Evolutionary conservation across 2,113 vertebrate genomes (phyloP).

Genomic region (Petrocephalus microphthalmus): DNA sequence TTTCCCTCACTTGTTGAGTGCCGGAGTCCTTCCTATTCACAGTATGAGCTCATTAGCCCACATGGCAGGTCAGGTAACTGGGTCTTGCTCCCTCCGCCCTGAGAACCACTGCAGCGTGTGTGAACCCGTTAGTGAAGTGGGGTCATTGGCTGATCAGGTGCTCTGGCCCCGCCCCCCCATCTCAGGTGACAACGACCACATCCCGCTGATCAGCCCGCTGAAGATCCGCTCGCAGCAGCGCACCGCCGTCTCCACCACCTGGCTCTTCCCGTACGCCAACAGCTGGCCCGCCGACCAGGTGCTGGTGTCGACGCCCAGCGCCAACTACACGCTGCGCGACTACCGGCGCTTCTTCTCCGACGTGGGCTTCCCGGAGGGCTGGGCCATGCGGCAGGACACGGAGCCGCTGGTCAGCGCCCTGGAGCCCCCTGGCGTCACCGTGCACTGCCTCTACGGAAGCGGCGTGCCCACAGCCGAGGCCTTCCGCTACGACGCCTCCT

Average conservation of each 20-base stretch:
- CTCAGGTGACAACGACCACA: conserved; percentile 88
- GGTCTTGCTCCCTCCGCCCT: no score
- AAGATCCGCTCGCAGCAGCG: conserved; percentile 91
- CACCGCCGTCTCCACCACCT: conserved; percentile 80
- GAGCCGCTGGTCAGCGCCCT: conserved; percentile 67
- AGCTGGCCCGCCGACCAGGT: conserved; percentile 77
- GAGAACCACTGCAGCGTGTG: not conserved
- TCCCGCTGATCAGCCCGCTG: conserved; percentile 81
- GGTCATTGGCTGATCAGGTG: not conserved
- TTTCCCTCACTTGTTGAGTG: not conserved
- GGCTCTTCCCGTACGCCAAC: conserved; percentile 84
- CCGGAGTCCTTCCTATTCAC: not conserved
- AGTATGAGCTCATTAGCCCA: not conserved
- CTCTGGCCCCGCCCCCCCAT: not conserved
- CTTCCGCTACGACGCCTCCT: conserved; percentile 75
- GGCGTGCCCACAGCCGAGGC: conserved; percentile 70
- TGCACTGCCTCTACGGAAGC: conserved; percentile 84
- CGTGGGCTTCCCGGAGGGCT: conserved; percentile 78
- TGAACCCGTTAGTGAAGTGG: not conserved
- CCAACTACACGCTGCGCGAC: conserved; percentile 84
- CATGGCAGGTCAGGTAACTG: not conserved
- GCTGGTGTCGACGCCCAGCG: conserved; percentile 71
- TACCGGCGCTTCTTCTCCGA: conserved; percentile 77
- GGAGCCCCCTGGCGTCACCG: conserved; percentile 68
- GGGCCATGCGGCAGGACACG: conserved; percentile 83